phyloP scores from a whole-genome alignment of 1,140 invertebrate species.

The Drosophila pandora region DNA sequence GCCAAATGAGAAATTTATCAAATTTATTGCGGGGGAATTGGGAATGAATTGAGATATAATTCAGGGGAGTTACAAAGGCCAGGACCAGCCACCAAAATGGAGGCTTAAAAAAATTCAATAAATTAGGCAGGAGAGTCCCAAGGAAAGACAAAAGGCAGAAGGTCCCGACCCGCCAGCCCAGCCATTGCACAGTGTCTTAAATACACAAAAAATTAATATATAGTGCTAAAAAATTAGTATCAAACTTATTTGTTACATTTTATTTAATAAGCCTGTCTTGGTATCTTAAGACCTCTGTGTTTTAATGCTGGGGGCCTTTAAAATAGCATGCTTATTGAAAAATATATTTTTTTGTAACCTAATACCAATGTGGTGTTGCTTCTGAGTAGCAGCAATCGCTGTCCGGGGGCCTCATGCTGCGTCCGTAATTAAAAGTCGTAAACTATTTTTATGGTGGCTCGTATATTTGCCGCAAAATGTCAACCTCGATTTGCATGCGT shows the following conservation, averaged over 20 bases:
- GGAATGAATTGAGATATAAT: constrained; percentile 79
- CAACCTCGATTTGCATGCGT: constrained; percentile 75
- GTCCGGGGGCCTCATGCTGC: constrained; percentile 62
- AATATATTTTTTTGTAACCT: background rate
- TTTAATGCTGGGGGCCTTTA: too few relatives aligned
- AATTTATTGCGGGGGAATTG: constrained; percentile 59
- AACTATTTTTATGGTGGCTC: constrained; percentile 73
- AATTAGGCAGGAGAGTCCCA: constrained; percentile 47
- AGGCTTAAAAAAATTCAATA: constrained; percentile 75
- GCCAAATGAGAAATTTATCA: constrained; percentile 77
- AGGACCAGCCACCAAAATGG: constrained; percentile 60
- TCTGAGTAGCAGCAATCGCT: constrained; percentile 10
- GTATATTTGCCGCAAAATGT: constrained; percentile 77
- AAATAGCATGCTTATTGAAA: background rate
- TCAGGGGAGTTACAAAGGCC: constrained; percentile 74
- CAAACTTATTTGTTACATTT: too few relatives aligned
- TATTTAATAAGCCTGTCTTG: background rate
- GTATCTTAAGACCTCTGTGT: too few relatives aligned
- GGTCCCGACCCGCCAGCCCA: constrained; percentile 22
- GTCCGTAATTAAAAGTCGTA: constrained; percentile 78
- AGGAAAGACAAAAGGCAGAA: constrained; percentile 53
- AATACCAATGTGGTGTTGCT: background rate
- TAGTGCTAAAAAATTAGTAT: background rate
- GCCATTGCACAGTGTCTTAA: constrained; percentile 40
- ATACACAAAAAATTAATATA: too few relatives aligned